Conservation (phyloP, 2,888 invertebrate genomes). For the Synergus gifuensis region DNA sequence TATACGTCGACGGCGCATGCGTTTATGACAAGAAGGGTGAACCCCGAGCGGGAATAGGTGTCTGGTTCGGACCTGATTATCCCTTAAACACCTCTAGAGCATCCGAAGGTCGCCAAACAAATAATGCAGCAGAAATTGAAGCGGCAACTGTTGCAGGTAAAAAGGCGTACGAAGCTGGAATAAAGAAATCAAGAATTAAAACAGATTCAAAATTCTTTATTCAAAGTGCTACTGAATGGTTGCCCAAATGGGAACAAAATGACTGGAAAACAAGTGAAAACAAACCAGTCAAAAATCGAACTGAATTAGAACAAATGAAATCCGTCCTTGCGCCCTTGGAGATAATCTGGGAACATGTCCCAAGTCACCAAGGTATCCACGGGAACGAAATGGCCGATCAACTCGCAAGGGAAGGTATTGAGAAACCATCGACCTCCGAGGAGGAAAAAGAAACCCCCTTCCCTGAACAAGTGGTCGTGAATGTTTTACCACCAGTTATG, state of each 20-base stretch:
- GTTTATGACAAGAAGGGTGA: neutral
- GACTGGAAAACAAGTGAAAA: conserved; percentile 26
- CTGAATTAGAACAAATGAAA: neutral
- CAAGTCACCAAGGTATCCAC: conserved; percentile 88
- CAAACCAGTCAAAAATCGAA: neutral
- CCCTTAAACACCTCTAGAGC: neutral
- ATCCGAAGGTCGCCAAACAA: conserved; percentile 4
- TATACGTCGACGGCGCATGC: neutral
- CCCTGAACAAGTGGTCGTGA: too few relatives aligned
- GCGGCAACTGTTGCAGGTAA: conserved; percentile 23
- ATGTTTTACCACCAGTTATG: too few relatives aligned
- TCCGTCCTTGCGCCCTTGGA: neutral
- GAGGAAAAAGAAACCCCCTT: too few relatives aligned
- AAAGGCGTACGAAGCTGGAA: neutral
- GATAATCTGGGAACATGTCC: conserved; percentile 81
- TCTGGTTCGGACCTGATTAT: neutral
- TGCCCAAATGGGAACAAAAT: conserved; percentile 8
- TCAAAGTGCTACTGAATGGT: neutral
- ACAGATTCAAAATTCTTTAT: conserved; percentile 41
- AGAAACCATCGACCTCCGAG: too few relatives aligned
- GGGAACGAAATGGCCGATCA: conserved; percentile 94
- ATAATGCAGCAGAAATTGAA: conserved; percentile 42
- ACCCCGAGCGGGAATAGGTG: neutral
- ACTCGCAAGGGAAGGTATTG: conserved; percentile 86
- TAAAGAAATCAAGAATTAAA: conserved; percentile 3